Base-by-base conservation (phyloP, 2,797 vertebrate species). In the Phalloptychus januarius region DNA sequence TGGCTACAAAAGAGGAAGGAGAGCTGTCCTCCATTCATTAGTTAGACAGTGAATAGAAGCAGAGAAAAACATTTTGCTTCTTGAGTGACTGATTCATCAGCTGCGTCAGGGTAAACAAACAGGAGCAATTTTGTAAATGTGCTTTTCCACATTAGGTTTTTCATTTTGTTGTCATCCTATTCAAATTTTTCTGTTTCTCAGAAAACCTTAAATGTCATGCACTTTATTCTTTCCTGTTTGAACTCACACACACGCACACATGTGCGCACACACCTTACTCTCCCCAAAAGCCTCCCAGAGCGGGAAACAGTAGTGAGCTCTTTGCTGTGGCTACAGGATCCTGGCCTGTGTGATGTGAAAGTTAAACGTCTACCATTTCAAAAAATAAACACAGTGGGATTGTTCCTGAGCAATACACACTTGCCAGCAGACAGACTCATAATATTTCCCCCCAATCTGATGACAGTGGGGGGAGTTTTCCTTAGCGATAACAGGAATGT, bases 361-460 rank as follows among this genome's bases (percentile, higher is more conserved):
- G 93, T 90, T 89, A 80, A 89, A 90, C 76, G 80, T 94, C 94
- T 93, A 91, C 91, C 67, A 87, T 94, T 94, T 93, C 93, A 92
- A 78, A 95, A 95, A 95, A 94, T 94, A 95, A 95, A 95, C 94
- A 94, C 85, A 81, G 85, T 79, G 80, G 84, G 89, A 95, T 89
- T 91, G 92, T 94, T 92, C 91, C 88, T 86, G 89, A 90, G 90
- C 93, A 94, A 92, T 78, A 83, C 87, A 93, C 89, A 87, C 88
- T 89, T 86, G 87, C 88, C 85, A 73, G 89, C 90, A 95, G 94
- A 94, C 94, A 81, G 89, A 92, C 85, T 91, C 91, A 93, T 84
- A 93, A 94, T 93, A 94, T 93, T 91, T 89, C 92, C 84, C 83
- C 83, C 91, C 82, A 75, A 87, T 88, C 83, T 87, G 91, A 93